phyloP scores from a whole-genome alignment of 2,797 vertebrate species.

The Morus bassanus region DNA sequence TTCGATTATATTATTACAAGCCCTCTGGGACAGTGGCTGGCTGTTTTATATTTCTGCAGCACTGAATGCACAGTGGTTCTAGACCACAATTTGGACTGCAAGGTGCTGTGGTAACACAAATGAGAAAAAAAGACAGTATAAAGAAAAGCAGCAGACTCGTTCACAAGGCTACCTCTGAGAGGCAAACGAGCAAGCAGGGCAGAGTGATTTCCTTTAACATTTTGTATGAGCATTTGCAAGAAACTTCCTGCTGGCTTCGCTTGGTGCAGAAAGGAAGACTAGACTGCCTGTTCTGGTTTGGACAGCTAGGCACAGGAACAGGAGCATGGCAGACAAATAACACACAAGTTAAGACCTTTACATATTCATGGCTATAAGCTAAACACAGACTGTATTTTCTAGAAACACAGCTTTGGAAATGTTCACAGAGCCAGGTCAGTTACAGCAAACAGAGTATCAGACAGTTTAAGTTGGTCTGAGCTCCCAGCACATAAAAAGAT shows the following conservation, averaged over 20 bases:
- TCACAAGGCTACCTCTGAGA: background rate
- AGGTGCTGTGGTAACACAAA: conserved; percentile 1
- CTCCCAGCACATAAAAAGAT: background rate
- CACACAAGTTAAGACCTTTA: conserved; percentile 22
- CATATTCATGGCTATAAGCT: conserved; percentile 57
- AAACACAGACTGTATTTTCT: conserved; percentile 54
- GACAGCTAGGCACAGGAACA: background rate
- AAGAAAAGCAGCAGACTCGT: background rate
- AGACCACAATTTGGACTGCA: background rate
- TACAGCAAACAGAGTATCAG: conserved; percentile 29
- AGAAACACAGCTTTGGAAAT: conserved; percentile 17
- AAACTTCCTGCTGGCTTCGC: conserved; percentile 8
- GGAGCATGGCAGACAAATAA: conserved; percentile 28
- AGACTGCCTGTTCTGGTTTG: conserved; percentile 34
- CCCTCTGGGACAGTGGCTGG: background rate
- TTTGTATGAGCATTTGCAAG: background rate
- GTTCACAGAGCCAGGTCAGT: conserved; percentile 7
- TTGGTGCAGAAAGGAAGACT: background rate
- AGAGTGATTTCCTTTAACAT: background rate
- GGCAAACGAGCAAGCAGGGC: background rate
- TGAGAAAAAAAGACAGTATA: background rate
- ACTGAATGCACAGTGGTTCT: background rate
- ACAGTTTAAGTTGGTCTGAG: background rate
- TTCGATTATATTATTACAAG: background rate
- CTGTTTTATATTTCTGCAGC: background rate